These are phyloP conservation scores for Leptodactylus fallax DNA, from an alignment of 2,797 vertebrate species.

Conservation along the genomic window DNA sequence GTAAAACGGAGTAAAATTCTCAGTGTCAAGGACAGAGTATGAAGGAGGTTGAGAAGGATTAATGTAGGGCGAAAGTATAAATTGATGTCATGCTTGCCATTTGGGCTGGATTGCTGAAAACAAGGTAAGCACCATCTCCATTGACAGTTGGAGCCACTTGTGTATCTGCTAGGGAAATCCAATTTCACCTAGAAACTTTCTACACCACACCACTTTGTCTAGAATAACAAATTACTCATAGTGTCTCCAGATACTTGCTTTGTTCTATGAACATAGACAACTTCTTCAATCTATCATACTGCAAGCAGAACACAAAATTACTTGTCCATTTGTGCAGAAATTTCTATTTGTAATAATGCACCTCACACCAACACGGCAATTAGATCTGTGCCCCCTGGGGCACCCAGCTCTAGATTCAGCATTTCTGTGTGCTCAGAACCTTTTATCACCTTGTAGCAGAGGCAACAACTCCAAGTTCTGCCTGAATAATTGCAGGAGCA, in stretches of 20 bases:
- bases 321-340: constrained; percentile 42
- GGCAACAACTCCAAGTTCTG: constrained; percentile 25
- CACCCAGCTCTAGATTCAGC: background rate
- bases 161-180: background rate
- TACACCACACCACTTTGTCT: background rate
- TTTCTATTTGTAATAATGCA: constrained; percentile 35
- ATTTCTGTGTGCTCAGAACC: constrained; percentile 20
- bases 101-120: background rate
- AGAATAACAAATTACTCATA: background rate
- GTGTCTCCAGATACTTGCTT: background rate
- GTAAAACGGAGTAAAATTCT: background rate
- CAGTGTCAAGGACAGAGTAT: background rate
- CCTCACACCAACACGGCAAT: constrained; percentile 26
- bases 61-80: background rate
- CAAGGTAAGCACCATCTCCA: background rate
- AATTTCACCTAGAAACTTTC: constrained; percentile 2
- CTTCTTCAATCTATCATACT: constrained; percentile 17
- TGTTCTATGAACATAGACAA: background rate
- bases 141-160: background rate
- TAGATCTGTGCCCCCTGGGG: constrained; percentile 11
- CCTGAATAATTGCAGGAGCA: constrained; percentile 17
- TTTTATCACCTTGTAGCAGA: constrained; percentile 52
- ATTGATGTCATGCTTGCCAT: background rate
- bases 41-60: background rate
- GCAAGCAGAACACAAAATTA: constrained; percentile 40